Conservation (phyloP, 35 echinoderm and acorn worm genomes). For the Heliocidaris tuberculata region DNA sequence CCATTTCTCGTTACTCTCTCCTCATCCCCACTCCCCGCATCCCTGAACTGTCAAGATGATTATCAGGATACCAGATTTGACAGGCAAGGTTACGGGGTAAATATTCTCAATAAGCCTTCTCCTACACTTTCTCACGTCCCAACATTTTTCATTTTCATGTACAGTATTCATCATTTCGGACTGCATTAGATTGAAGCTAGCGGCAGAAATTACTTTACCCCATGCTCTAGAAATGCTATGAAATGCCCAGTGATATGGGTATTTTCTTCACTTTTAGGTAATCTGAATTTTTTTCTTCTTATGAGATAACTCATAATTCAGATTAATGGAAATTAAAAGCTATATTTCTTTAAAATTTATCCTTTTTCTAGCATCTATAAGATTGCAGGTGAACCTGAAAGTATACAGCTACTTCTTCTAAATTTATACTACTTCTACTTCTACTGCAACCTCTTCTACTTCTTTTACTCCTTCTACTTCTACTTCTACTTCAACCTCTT, state of each 20-base stretch:
- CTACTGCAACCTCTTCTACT: no score
- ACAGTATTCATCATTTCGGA: neutral
- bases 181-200: neutral
- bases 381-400: no score
- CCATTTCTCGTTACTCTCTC: neutral
- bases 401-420: no score
- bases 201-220: neutral
- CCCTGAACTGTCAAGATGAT: neutral
- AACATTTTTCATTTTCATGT: neutral
- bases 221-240: neutral
- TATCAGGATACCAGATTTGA: neutral
- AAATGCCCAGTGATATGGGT: neutral
- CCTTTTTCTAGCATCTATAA: no score
- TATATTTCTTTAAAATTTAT: no score
- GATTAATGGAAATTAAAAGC: no score
- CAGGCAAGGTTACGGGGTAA: slow-evolving; percentile 1
- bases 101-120: neutral
- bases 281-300: no score
- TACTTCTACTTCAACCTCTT: no score
- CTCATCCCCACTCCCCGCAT: neutral
- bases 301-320: no score
- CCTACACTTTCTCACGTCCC: neutral
- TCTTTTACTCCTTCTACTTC: no score
- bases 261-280: neutral
- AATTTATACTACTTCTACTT: no score